A percentile compares a stretch with the other conserved stretches of the same genome.
These are phyloP conservation scores for Callyntrura sp. DNA, from an alignment of 2,888 invertebrate species.

Conservation along the genomic window DNA sequence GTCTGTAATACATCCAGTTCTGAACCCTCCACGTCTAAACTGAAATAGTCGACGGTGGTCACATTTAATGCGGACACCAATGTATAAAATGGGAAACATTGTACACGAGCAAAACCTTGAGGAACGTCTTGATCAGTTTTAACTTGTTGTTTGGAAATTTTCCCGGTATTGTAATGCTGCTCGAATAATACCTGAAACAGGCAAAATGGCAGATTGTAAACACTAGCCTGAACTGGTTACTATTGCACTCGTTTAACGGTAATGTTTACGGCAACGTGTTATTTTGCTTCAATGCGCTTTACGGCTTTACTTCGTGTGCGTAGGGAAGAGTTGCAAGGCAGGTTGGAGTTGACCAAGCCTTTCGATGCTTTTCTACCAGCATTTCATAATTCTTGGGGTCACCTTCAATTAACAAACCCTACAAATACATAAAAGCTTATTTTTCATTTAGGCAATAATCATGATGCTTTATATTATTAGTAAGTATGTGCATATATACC, in stretches of 20 bases:
- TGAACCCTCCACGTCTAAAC: conserved; percentile 85
- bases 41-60: conserved; percentile 85
- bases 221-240: too few species aligned
- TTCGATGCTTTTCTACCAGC: conserved; percentile 86
- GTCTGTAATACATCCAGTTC: conserved; percentile 86
- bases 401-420: conserved; percentile 87
- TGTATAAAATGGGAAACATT: conserved; percentile 85
- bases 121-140: conserved; percentile 69
- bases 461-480: background rate
- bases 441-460: background rate
- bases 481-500: conserved; percentile 43
- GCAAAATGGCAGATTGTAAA: background rate
- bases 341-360: conserved; percentile 86
- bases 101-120: conserved; percentile 83
- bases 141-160: conserved; percentile 84
- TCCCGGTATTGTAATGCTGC: conserved; percentile 86
- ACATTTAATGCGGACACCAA: conserved; percentile 85
- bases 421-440: background rate
- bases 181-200: conserved; percentile 85
- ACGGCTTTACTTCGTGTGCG: conserved; percentile 85
- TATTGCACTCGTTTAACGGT: too few species aligned
- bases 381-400: conserved; percentile 86
- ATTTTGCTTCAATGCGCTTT: too few species aligned
- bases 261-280: too few species aligned
- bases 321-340: conserved; percentile 86